Conservation (phyloP, 1,140 invertebrate species). For the Drosophila kepulauana region DNA sequence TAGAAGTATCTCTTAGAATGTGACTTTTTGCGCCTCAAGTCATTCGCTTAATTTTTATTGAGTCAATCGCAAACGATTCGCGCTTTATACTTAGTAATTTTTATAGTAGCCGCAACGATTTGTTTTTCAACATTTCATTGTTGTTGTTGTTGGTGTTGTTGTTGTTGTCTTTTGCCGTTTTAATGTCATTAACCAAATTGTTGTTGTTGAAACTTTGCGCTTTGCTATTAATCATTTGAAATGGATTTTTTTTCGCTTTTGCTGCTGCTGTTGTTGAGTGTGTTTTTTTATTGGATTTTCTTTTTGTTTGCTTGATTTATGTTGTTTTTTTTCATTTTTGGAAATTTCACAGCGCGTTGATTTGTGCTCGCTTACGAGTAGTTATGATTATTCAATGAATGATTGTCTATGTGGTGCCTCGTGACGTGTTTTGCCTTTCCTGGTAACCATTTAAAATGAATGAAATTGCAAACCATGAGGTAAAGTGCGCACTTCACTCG, state of each 20-base stretch:
- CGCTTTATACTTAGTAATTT: constrained; percentile 46
- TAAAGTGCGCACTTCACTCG: constrained; percentile 3
- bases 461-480: constrained; percentile 55
- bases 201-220: constrained; percentile 66
- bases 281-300: constrained; percentile 58
- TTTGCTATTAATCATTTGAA: constrained; percentile 76
- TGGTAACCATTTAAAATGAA: constrained; percentile 64
- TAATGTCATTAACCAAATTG: constrained; percentile 73
- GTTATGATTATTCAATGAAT: constrained; percentile 48
- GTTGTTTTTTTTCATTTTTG: constrained; percentile 4
- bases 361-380: constrained; percentile 28
- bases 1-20: constrained; percentile 26
- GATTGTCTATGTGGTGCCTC: constrained; percentile 8
- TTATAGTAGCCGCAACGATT: constrained; percentile 30
- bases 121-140: constrained; percentile 19
- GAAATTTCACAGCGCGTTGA: constrained; percentile 43
- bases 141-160: not conserved
- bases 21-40: constrained; percentile 53
- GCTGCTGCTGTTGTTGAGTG: not conserved
- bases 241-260: constrained; percentile 55
- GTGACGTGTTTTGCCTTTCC: constrained; percentile 36
- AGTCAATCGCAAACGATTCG: constrained; percentile 61
- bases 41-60: constrained; percentile 71
- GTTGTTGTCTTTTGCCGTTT: constrained; percentile 37
- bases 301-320: constrained; percentile 78